A percentile compares a stretch with the other conserved stretches of the same genome.
Evolutionary conservation across 2,797 vertebrate species (phyloP).

Genomic region (Toxotes lorentzi): DNA sequence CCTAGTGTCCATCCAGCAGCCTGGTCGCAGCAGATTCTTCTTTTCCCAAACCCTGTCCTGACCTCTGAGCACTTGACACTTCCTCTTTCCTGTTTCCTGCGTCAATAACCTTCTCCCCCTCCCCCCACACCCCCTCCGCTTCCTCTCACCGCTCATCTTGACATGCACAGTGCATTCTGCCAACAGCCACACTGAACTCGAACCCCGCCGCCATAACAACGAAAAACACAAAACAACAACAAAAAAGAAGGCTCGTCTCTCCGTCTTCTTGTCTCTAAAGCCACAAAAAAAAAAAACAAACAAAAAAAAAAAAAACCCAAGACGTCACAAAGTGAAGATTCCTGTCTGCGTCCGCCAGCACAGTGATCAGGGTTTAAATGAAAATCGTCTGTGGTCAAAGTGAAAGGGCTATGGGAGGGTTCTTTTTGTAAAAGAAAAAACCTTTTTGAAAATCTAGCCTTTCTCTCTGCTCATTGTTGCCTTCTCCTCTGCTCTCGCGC

Average conservation of each 20-base stretch:
- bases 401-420: conserved; percentile 87
- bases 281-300: conserved; percentile 45
- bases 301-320: conserved; percentile 4
- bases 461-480: conserved; percentile 83
- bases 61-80: conserved; percentile 64
- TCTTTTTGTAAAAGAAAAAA: conserved; percentile 72
- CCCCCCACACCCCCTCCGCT: too few relatives aligned
- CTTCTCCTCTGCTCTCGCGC: conserved; percentile 79
- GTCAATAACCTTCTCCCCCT: background rate
- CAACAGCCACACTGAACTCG: conserved; percentile 67
- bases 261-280: conserved; percentile 53
- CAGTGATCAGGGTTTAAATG: conserved; percentile 72
- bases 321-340: conserved; percentile 62
- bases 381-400: conserved; percentile 74
- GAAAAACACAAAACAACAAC: conserved; percentile 43
- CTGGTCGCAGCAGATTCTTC: conserved; percentile 50
- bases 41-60: conserved; percentile 48
- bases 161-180: conserved; percentile 72
- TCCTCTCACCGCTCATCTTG: conserved; percentile 32
- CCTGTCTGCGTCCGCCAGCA: conserved; percentile 64
- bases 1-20: conserved; percentile 52
- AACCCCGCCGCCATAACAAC: conserved; percentile 52
- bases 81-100: conserved; percentile 43
- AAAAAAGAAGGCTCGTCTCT: conserved; percentile 48
- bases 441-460: conserved; percentile 77